Evolutionary conservation across 1,140 invertebrate genomes (phyloP), one percentile per base, ranked within the genome.

Genomic region (Leptonema lineaticorne): DNA sequence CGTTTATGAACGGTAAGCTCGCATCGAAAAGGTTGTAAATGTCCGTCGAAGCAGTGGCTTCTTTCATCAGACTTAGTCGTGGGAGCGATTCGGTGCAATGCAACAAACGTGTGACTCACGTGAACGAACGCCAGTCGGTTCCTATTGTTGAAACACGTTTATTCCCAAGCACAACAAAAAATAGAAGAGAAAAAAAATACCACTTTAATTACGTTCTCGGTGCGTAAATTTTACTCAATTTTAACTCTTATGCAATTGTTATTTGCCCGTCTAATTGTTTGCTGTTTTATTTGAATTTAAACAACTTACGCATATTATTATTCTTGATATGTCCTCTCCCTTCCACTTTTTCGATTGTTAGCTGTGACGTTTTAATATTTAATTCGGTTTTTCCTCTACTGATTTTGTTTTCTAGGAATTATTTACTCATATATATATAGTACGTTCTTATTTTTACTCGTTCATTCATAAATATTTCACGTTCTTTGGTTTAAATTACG

Each of bases 61-160:
- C 46, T 57, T 14, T 9, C 53, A 29, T 7, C 7, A 29, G 24
- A 30, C 28, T 28, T 11, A 3, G n/a, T 57, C 53, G 53, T 57
- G 26, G 53, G 22, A 57, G 24, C 22, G 53, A 6, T 48, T 11
- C 46, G 53, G 26, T 30, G n/a, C 16, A 16, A 33, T 57, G 28
- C 57, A 33, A 33, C 20, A 33, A n/a, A 33, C 28, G 28, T 30
- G 28, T 59, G 28, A 59, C 57, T 57, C 53, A 57, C 53, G 20
- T 28, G 53, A 57, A 22, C 46, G n/a, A 11, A 48, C 46, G 16
- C 46, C 16, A 8, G 29, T 33, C 29, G 18, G n/a, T 7, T 48
- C 46, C 50, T 26, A 53, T 53, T 53, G 50, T 53, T 53, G 50
- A 14, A 24, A 9, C 50, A 26, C 20, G 7, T 14, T 22, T 11